Conservation (phyloP, 1,140 invertebrate species). For the Temnothorax curvispinosus region DNA sequence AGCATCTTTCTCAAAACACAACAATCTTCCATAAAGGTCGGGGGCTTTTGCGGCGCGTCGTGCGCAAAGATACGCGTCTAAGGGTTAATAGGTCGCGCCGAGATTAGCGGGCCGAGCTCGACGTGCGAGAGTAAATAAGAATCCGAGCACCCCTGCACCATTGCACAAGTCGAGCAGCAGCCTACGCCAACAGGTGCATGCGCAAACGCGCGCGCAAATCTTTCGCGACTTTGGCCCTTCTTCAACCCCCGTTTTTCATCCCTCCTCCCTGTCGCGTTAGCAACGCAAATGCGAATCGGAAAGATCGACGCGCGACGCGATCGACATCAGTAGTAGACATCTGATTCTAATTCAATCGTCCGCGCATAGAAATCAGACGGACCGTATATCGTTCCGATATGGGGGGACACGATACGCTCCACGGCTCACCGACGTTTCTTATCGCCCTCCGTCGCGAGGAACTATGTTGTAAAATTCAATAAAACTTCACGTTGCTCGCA, state of each 20-base stretch:
- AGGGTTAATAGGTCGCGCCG: constrained; percentile 54
- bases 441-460: constrained; percentile 22
- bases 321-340: neutral
- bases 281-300: neutral
- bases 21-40: constrained; percentile 27
- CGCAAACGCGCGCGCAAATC: constrained; percentile 60
- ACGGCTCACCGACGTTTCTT: constrained; percentile 19
- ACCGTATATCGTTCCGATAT: neutral
- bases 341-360: neutral
- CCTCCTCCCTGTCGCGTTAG: neutral
- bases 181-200: constrained; percentile 75
- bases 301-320: neutral
- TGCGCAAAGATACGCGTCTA: constrained; percentile 5
- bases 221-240: constrained; percentile 13
- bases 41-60: neutral
- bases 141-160: constrained; percentile 22
- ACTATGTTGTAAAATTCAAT: constrained; percentile 58
- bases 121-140: constrained; percentile 36
- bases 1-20: neutral
- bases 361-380: neutral
- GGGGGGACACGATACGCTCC: neutral
- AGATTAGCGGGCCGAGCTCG: constrained; percentile 38
- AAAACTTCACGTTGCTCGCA: constrained; percentile 57
- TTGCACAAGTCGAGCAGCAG: constrained; percentile 42
- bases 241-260: neutral